Evolutionary conservation across 1,140 invertebrate genomes (phyloP).

Genomic region (Bombus terrestris): DNA sequence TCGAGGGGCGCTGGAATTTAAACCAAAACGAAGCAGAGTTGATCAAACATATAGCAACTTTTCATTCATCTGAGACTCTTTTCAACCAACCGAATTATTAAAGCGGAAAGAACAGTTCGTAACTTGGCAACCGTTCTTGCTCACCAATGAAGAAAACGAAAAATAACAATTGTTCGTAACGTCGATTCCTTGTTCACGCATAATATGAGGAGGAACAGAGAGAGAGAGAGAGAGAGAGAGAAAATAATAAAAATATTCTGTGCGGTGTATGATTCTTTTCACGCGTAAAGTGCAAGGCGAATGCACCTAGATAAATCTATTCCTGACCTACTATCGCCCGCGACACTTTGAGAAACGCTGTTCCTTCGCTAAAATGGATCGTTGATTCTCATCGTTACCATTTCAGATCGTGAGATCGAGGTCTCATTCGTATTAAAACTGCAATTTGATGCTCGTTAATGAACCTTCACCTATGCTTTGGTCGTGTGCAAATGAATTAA

Average conservation of each 20-base stretch:
- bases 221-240: no score
- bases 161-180: no score
- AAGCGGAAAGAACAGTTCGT: conserved; percentile 11
- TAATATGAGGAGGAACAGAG: no score
- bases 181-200: no score
- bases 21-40: background rate
- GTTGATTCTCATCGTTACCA: conserved; percentile 70
- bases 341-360: conserved; percentile 10
- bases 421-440: conserved; percentile 44
- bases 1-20: background rate
- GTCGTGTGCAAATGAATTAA: conserved; percentile 19
- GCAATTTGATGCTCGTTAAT: conserved; percentile 55
- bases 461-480: conserved; percentile 22
- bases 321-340: conserved; percentile 24
- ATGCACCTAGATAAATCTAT: conserved; percentile 28
- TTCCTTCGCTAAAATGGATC: conserved; percentile 35
- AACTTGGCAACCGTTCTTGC: conserved; percentile 7
- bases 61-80: background rate
- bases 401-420: conserved; percentile 73
- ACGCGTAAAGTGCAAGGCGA: background rate
- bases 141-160: background rate
- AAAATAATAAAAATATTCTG: background rate
- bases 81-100: conserved; percentile 15
- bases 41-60: background rate
- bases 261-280: background rate